Conservation (phyloP, 2,797 vertebrate genomes). For the Discoglossus pictus region DNA sequence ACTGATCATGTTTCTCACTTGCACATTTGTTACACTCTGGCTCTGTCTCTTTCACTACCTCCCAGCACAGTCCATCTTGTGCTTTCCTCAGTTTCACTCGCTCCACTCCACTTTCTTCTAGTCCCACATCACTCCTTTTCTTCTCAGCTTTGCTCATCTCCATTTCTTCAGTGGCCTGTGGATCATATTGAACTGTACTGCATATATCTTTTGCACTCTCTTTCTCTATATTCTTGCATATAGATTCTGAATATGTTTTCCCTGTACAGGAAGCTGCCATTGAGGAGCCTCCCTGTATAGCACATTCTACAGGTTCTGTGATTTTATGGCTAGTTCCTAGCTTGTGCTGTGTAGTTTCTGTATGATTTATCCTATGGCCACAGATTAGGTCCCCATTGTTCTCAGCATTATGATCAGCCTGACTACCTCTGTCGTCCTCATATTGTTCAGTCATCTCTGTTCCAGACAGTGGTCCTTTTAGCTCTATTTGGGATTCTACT, state of each 20-base stretch:
- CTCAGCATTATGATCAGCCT: too few relatives aligned
- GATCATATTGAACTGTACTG: background rate
- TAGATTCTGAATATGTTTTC: background rate
- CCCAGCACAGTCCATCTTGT: background rate
- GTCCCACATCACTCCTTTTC: background rate
- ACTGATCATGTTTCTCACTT: background rate
- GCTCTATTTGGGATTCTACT: too few relatives aligned
- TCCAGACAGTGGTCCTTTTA: too few relatives aligned
- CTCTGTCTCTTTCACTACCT: background rate
- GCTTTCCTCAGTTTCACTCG: constrained; percentile 6
- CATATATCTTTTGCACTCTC: background rate
- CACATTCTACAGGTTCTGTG: background rate
- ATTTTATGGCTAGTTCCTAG: background rate
- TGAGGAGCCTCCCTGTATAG: background rate
- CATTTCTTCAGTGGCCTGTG: too few relatives aligned
- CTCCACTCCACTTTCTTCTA: background rate
- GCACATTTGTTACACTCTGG: background rate
- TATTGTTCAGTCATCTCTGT: too few relatives aligned
- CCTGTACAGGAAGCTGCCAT: background rate
- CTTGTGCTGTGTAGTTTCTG: too few relatives aligned
- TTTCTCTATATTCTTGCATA: background rate
- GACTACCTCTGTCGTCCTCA: too few relatives aligned
- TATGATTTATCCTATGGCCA: too few relatives aligned
- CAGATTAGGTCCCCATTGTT: too few relatives aligned
- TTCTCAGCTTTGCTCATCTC: background rate